Percentiles rank a stretch among this genome's conserved stretches.
Conservation (phyloP, 2,888 invertebrate species). For the Ceraclea dissimilis region DNA sequence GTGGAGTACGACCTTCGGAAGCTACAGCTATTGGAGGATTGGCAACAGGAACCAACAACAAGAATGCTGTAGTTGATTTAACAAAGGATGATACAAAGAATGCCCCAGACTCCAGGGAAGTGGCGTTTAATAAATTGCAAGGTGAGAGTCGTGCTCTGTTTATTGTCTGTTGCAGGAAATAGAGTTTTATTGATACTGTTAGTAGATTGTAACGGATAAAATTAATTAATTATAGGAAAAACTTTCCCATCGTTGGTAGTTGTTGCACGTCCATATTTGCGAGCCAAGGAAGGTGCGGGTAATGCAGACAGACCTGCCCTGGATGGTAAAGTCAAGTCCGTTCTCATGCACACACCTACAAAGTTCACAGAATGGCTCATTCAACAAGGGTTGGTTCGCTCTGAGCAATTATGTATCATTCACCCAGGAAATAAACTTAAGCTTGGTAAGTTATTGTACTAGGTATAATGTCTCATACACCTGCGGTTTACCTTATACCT, state of each 20-base stretch:
- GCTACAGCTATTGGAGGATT: slow-evolving; percentile 66
- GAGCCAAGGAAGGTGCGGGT: slow-evolving; percentile 51
- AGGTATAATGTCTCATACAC: neutral
- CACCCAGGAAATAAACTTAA: slow-evolving; percentile 66
- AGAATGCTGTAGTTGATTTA: slow-evolving; percentile 52
- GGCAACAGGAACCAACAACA: slow-evolving; percentile 53
- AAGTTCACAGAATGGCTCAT: slow-evolving; percentile 88
- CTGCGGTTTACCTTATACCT: neutral
- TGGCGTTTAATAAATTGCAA: slow-evolving; percentile 69
- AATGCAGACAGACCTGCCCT: slow-evolving; percentile 53
- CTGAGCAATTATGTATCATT: slow-evolving; percentile 68
- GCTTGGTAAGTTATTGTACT: slow-evolving; percentile 45
- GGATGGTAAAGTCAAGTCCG: slow-evolving; percentile 75
- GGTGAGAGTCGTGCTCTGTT: too few species aligned
- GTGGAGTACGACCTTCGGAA: slow-evolving; percentile 59
- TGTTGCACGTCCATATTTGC: slow-evolving; percentile 70
- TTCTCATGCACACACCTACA: slow-evolving; percentile 72
- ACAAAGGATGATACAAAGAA: slow-evolving; percentile 56
- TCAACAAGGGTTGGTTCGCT: slow-evolving; percentile 72
- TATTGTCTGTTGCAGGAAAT: too few species aligned
- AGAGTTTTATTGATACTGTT: too few species aligned
- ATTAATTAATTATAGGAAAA: slow-evolving; percentile 53
- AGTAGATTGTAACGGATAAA: too few species aligned
- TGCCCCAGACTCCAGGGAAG: slow-evolving; percentile 62
- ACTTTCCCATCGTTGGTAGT: slow-evolving; percentile 83